Percentiles rank a stretch among this genome's conserved stretches.
Evolutionary conservation across 2,888 invertebrate species (phyloP).

Genomic region (Sinohyriopsis cumingii): DNA sequence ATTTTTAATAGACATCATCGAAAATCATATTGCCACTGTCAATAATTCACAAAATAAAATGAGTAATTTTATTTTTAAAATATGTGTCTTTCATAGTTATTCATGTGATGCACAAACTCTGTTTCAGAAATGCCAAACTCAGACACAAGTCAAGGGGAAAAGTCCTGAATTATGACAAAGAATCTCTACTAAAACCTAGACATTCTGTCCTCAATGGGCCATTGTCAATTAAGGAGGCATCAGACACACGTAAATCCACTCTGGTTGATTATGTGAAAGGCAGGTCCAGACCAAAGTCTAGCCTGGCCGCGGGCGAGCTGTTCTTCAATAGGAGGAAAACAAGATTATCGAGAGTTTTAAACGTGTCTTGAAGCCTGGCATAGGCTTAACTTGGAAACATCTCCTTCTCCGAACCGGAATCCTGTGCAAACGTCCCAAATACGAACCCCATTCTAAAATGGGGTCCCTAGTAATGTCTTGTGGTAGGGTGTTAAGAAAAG

Average conservation of each 20-base stretch:
- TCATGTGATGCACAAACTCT: too few species aligned
- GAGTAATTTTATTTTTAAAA: too few species aligned
- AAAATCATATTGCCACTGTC: too few species aligned
- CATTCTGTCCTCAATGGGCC: background rate
- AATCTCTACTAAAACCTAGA: background rate
- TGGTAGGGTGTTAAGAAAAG: conserved; percentile 2
- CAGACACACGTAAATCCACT: background rate
- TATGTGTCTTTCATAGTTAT: too few species aligned
- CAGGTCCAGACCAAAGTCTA: too few species aligned
- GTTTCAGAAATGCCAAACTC: background rate
- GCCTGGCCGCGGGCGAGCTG: conserved; percentile 7
- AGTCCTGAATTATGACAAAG: background rate
- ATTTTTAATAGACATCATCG: too few species aligned
- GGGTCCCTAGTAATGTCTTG: conserved; percentile 9
- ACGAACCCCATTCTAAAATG: background rate
- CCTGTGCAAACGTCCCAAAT: background rate
- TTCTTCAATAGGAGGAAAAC: conserved; percentile 7
- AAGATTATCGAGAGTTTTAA: conserved; percentile 1
- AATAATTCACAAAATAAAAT: too few species aligned
- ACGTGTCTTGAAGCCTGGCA: conserved; percentile 3
- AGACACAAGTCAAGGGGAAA: background rate
- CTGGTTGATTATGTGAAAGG: too few species aligned
- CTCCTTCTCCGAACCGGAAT: background rate
- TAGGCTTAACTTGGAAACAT: conserved; percentile 8
- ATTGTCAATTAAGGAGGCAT: background rate